Evolutionary conservation across 1,140 invertebrate species (phyloP).

Genomic region (Dolichoris vasculosae): DNA sequence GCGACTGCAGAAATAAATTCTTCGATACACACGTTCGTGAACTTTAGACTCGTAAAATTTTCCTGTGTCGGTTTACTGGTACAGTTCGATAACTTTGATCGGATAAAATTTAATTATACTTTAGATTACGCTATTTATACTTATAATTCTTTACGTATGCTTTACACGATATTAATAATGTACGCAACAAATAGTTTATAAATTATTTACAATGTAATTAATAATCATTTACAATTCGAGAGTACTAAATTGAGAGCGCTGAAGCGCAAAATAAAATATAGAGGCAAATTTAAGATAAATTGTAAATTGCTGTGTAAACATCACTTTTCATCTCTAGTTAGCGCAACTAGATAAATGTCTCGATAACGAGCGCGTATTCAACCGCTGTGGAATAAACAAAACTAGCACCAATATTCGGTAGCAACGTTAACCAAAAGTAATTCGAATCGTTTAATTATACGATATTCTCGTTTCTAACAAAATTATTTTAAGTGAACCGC

Average conservation of each 20-base stretch:
- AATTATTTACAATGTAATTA: too few species aligned
- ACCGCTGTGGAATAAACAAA: too few species aligned
- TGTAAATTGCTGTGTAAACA: too few species aligned
- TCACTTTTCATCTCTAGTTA: too few species aligned
- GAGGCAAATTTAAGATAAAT: too few species aligned
- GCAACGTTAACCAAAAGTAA: background rate
- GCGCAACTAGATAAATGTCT: background rate
- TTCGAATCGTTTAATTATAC: too few species aligned
- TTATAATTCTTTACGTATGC: background rate
- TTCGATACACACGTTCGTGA: background rate
- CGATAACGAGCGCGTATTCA: background rate
- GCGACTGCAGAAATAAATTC: background rate
- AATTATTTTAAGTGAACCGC: too few species aligned
- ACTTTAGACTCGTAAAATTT: conserved; percentile 9
- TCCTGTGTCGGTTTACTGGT: background rate
- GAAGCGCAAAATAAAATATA: too few species aligned
- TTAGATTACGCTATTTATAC: background rate
- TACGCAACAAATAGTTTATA: too few species aligned
- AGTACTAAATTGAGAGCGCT: too few species aligned
- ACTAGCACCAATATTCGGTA: background rate
- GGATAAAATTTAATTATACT: background rate
- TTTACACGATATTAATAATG: background rate
- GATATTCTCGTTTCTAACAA: too few species aligned
- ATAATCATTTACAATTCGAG: too few species aligned
- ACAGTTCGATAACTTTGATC: background rate